Conservation (phyloP, 1,140 invertebrate species). For the Drosophila arizonae region DNA sequence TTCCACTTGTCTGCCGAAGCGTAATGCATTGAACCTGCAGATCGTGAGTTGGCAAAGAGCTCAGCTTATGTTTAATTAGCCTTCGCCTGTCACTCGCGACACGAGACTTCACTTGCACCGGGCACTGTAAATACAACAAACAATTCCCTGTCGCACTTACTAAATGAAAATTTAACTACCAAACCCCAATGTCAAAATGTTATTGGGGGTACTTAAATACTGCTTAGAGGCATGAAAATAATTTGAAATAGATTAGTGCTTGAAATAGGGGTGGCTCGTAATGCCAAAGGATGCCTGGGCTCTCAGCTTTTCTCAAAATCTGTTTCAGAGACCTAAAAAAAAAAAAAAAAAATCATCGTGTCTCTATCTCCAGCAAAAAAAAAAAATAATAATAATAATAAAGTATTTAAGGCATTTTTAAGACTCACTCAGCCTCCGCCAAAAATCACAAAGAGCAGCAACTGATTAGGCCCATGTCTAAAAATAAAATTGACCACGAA, state of each 20-base stretch:
- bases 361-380: background rate
- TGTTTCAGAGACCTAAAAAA: too few species aligned
- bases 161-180: constrained; percentile 2
- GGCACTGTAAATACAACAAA: background rate
- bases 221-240: background rate
- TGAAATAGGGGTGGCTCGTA: too few species aligned
- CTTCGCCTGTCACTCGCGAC: constrained; percentile 43
- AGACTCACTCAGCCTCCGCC: background rate
- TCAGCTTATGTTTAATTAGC: constrained; percentile 66
- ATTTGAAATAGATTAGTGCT: background rate
- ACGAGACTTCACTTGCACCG: constrained; percentile 3
- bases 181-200: constrained; percentile 11
- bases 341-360: too few species aligned
- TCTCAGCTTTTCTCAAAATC: background rate
- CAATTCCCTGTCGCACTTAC: constrained; percentile 13
- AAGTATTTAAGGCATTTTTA: background rate
- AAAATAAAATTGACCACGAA: constrained; percentile 6
- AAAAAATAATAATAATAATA: too few species aligned
- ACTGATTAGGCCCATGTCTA: constrained; percentile 12
- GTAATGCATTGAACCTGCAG: constrained; percentile 71
- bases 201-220: background rate
- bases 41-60: constrained; percentile 64
- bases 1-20: constrained; percentile 55
- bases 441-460: background rate
- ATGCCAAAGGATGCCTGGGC: background rate